A percentile compares a stretch with the other conserved stretches of the same genome.
Conservation (phyloP, 2,888 invertebrate genomes). For the Noctua fimbriata region DNA sequence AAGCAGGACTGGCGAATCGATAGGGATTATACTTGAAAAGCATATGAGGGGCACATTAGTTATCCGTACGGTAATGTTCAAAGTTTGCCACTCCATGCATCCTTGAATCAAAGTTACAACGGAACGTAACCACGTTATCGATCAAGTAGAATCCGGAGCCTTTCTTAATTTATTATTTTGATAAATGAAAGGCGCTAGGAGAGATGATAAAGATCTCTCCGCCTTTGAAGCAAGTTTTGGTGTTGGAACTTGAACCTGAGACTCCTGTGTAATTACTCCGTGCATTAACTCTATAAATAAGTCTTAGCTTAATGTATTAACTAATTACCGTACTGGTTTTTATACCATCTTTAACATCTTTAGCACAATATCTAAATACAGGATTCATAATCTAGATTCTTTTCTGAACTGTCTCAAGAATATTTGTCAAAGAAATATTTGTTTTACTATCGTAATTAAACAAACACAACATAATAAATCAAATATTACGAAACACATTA, state of each 20-base stretch:
- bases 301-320: background rate
- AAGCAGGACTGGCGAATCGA: slow-evolving; percentile 38
- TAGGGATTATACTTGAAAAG: slow-evolving; percentile 39
- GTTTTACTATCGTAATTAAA: slow-evolving; percentile 28
- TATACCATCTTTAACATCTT: background rate
- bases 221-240: slow-evolving; percentile 52
- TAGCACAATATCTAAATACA: slow-evolving; percentile 10
- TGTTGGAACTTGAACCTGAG: slow-evolving; percentile 37
- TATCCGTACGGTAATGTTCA: slow-evolving; percentile 23
- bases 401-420: slow-evolving; percentile 11
- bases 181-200: slow-evolving; percentile 56
- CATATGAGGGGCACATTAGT: slow-evolving; percentile 32
- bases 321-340: slow-evolving; percentile 9
- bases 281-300: slow-evolving; percentile 27
- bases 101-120: slow-evolving; percentile 48
- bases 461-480: slow-evolving; percentile 30
- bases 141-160: slow-evolving; percentile 46
- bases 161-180: slow-evolving; percentile 65
- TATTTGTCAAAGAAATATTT: slow-evolving; percentile 5
- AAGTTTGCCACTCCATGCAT: slow-evolving; percentile 39
- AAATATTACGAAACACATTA: slow-evolving; percentile 46
- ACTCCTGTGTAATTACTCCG: slow-evolving; percentile 43
- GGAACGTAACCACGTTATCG: slow-evolving; percentile 47
- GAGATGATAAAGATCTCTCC: slow-evolving; percentile 53
- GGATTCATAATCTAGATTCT: background rate